Evolutionary conservation across 2,888 invertebrate genomes (phyloP).

Genomic region (Sacculina carcini): DNA sequence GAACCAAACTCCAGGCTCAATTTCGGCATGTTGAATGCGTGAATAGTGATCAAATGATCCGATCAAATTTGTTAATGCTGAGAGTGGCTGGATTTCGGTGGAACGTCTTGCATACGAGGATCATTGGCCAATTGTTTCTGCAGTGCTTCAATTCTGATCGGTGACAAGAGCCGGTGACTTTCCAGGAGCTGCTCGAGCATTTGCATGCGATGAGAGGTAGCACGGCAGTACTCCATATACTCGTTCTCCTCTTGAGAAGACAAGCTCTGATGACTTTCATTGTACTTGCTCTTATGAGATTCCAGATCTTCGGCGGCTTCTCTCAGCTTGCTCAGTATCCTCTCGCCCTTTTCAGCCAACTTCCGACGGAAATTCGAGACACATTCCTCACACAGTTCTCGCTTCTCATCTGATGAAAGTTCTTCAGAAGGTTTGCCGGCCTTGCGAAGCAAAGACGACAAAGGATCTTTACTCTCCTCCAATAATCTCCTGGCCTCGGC

Average conservation of each 20-base stretch:
- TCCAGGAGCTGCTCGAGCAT: slow-evolving; percentile 33
- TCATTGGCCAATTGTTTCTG: slow-evolving; percentile 17
- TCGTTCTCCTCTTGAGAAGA: slow-evolving; percentile 31
- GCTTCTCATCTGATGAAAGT: slow-evolving; percentile 16
- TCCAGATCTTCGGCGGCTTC: slow-evolving; percentile 28
- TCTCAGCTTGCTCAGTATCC: slow-evolving; percentile 37
- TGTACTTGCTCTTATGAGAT: slow-evolving; percentile 30
- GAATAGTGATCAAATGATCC: not conserved
- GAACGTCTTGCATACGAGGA: slow-evolving; percentile 6
- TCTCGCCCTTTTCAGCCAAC: slow-evolving; percentile 32
- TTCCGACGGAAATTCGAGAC: slow-evolving; percentile 37
- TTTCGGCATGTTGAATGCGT: not conserved
- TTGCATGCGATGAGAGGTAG: slow-evolving; percentile 25
- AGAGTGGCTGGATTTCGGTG: too few species aligned
- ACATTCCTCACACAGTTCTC: slow-evolving; percentile 25
- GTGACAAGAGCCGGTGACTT: slow-evolving; percentile 31
- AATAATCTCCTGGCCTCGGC: slow-evolving; percentile 31
- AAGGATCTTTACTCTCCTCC: slow-evolving; percentile 33
- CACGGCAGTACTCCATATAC: slow-evolving; percentile 28
- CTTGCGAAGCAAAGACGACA: slow-evolving; percentile 34
- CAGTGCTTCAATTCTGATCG: slow-evolving; percentile 16
- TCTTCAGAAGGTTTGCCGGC: slow-evolving; percentile 16
- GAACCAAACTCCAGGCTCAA: not conserved
- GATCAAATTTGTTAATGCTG: not conserved
- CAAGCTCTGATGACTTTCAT: slow-evolving; percentile 30